Evolutionary conservation across 2,888 invertebrate genomes (phyloP).

Genomic region (Caradrina clavipalpis): DNA sequence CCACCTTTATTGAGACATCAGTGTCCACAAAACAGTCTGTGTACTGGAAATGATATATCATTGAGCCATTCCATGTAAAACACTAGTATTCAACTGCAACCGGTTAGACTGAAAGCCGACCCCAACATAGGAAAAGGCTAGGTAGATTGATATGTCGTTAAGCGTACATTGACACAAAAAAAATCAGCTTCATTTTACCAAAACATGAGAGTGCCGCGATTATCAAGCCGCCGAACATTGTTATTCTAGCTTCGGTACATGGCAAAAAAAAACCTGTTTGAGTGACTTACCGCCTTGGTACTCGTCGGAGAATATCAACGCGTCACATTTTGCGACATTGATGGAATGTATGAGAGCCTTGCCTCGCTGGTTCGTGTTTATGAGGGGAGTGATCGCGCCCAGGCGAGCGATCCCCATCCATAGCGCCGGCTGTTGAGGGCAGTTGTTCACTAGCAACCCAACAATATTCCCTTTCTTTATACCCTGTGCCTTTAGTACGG

Average conservation of each 20-base stretch:
- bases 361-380: constrained; percentile 97
- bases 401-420: constrained; percentile 98
- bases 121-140: too few species aligned
- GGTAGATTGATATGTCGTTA: too few species aligned
- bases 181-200: neutral
- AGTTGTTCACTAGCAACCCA: constrained; percentile 97
- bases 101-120: too few species aligned
- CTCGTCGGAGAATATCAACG: constrained; percentile 95
- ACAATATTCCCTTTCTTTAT: constrained; percentile 97
- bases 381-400: constrained; percentile 96
- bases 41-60: too few species aligned
- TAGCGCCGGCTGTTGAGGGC: constrained; percentile 96
- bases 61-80: too few species aligned
- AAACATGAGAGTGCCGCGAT: neutral
- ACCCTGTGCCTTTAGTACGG: constrained; percentile 94
- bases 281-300: constrained; percentile 91
- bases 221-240: neutral
- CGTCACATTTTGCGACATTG: constrained; percentile 95
- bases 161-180: neutral
- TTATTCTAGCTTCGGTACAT: neutral
- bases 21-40: too few species aligned
- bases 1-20: too few species aligned
- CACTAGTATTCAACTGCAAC: too few species aligned
- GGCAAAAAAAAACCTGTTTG: constrained; percentile 34
- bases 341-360: constrained; percentile 97